phyloP scores from a whole-genome alignment of 2,888 invertebrate species.

The Limenitis camilla region DNA sequence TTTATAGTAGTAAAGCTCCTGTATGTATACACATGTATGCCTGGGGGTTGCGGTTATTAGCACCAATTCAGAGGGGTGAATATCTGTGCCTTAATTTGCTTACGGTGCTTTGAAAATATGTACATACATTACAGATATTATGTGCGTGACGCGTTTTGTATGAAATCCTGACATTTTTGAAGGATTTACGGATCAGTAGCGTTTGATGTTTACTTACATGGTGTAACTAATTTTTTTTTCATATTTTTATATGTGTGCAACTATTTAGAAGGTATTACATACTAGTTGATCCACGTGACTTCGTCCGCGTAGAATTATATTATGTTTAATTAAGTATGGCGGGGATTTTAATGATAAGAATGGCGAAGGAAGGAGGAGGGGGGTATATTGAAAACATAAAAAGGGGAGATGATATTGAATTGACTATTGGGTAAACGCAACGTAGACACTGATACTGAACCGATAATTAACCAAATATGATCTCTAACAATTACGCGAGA shows the following conservation, averaged over 20 bases:
- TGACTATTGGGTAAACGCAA: no score
- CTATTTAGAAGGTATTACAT: neutral
- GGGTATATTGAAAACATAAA: no score
- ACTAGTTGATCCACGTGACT: no score
- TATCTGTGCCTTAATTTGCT: constrained; percentile 66
- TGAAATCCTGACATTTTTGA: constrained; percentile 19
- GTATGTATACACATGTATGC: constrained; percentile 9
- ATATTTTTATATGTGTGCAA: neutral
- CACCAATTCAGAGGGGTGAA: constrained; percentile 69
- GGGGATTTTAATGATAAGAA: no score
- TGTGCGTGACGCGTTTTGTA: constrained; percentile 18
- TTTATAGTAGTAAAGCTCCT: constrained; percentile 24
- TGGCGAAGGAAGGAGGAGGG: no score
- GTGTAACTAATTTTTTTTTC: neutral
- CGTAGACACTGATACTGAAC: no score
- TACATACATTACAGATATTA: constrained; percentile 43
- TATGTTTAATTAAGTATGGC: no score
- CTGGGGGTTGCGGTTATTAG: constrained; percentile 58
- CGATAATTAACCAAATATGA: no score
- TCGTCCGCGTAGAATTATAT: no score
- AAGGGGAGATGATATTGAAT: no score
- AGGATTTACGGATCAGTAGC: constrained; percentile 14
- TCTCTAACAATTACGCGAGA: no score
- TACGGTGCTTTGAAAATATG: constrained; percentile 56
- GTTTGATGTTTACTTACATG: constrained; percentile 19